Base-by-base conservation (phyloP, 53 echinoderm and acorn worm species). In the Apostichopus leukothele region DNA sequence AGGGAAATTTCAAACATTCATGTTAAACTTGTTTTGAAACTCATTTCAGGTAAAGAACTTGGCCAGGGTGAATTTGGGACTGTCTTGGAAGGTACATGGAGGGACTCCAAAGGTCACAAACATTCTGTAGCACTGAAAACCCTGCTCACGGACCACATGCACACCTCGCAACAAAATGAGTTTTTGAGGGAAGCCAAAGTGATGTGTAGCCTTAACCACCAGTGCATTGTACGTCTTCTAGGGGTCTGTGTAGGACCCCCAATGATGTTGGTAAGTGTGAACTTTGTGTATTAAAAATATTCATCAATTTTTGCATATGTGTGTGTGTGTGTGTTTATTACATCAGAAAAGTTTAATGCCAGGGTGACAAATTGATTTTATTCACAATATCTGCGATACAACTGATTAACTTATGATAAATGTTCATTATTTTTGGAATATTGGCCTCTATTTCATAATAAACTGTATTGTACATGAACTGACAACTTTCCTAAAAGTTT, bases 61-160 rank as follows among this genome's bases (percentile, higher is more conserved):
- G 97, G 97, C 5, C 95, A 97, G 60, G 97, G 97, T 14, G 97
- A 97, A 84, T 97, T 94, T 88, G 97, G 97, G n/a, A 93, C 97
- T 0, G 97, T 97, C 13, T 78, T 97, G 22, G 91, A 97, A 53
- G 97, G 97, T 5, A 83, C 73, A 10, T 91, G 92, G 92, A 94
- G 86, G n/a, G 91, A 95, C 71, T 67, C 76, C 12, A 80, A 83
- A 53, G 71, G 88, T 5, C 11, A 79, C 25, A 20, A 66, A 86
- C 73, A 91, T 50, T 63, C 90, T 22, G 97, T 97, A 7, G 97
- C 97, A 5, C 89, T 97, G 55, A 97, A 97, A 88, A 97, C 97
- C 13, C 91, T 97, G 1, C 95, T 94, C 86, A 86, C 90, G 53
- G 97, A 97, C 51, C 97, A 97, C 63, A 92, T 97, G 21, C 95